phyloP scores from a whole-genome alignment of 2,797 vertebrate species.

The Bradypodion pumilum region DNA sequence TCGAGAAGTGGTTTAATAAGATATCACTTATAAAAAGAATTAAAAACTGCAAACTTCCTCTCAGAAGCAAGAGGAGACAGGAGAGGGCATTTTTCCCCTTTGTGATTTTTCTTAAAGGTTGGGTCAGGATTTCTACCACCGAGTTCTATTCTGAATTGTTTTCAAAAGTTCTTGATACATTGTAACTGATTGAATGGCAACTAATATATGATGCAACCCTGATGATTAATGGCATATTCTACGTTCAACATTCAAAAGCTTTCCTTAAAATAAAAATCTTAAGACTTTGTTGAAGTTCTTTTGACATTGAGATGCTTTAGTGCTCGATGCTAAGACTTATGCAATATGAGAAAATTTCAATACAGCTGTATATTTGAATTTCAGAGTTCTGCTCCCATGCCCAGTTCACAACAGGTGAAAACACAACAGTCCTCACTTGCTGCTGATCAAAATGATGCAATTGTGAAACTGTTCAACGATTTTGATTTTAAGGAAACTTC shows the following conservation, averaged over 20 bases:
- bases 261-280: slow-evolving; percentile 15
- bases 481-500: slow-evolving; percentile 96
- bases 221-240: neutral
- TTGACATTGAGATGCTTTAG: neutral
- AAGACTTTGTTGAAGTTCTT: neutral
- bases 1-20: too few relatives aligned
- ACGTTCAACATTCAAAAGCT: neutral
- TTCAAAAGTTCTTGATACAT: neutral
- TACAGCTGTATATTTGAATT: slow-evolving; percentile 51
- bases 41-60: too few relatives aligned
- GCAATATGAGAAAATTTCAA: slow-evolving; percentile 1
- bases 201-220: neutral
- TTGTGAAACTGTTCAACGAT: slow-evolving; percentile 89
- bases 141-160: neutral
- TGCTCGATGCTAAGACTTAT: slow-evolving; percentile 1
- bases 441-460: slow-evolving; percentile 86
- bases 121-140: too few relatives aligned
- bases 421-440: slow-evolving; percentile 82
- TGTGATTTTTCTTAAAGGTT: too few relatives aligned
- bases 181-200: neutral
- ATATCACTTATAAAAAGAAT: too few relatives aligned
- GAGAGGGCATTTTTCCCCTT: too few relatives aligned
- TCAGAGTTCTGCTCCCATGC: slow-evolving; percentile 81
- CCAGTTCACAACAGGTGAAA: slow-evolving; percentile 87
- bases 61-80: too few relatives aligned